Percentiles rank a stretch among this genome's conserved stretches.
Conservation (phyloP, 2,797 vertebrate genomes). For the Galagoides demidoff region DNA sequence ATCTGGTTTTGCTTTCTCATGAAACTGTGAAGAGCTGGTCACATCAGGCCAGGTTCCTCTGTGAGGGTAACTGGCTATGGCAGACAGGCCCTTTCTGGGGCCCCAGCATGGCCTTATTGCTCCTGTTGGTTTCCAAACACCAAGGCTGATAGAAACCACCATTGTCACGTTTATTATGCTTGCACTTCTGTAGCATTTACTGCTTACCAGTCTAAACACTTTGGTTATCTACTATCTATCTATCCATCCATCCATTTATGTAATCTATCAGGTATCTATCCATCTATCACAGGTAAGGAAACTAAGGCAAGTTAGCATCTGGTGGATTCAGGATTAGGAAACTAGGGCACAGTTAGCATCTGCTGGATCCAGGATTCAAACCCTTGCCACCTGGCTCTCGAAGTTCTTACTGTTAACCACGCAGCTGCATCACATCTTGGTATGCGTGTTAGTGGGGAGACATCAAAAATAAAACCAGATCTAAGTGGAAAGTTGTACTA, state of each 20-base stretch:
- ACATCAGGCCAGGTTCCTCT: background rate
- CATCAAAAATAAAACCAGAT: background rate
- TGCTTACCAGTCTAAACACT: background rate
- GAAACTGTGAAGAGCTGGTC: background rate
- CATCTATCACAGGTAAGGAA: background rate
- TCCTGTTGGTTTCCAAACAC: background rate
- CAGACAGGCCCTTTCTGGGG: background rate
- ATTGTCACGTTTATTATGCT: background rate
- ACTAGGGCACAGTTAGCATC: background rate
- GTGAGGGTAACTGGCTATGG: background rate
- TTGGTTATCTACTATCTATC: background rate
- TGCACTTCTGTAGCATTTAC: background rate
- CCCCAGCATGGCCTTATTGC: background rate
- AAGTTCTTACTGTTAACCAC: background rate
- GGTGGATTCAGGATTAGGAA: background rate
- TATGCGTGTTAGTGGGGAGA: background rate
- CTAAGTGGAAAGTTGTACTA: background rate
- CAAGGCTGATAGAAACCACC: background rate
- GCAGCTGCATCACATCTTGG: background rate
- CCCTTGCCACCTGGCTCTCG: background rate
- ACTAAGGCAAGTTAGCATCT: background rate
- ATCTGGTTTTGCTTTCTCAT: constrained; percentile 23
- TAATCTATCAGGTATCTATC: background rate
- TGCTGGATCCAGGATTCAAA: background rate
- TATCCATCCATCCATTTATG: background rate